Evolutionary conservation across 1,140 invertebrate genomes (phyloP).

Genomic region (Drosophila kurseongensis): DNA sequence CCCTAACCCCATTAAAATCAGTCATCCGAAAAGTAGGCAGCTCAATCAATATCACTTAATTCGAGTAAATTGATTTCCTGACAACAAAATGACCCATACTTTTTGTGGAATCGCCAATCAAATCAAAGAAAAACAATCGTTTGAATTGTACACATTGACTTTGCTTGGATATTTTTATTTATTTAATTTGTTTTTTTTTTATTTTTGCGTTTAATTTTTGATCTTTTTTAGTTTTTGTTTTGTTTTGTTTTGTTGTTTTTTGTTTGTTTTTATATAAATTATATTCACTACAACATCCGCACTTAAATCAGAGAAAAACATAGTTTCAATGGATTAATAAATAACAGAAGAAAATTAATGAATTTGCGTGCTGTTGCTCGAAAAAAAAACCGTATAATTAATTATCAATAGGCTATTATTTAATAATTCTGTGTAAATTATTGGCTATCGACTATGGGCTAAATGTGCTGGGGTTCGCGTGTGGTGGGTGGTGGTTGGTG

Average conservation of each 20-base stretch:
- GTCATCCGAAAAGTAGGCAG: conserved; percentile 17
- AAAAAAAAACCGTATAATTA: conserved; percentile 47
- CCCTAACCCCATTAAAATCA: not conserved
- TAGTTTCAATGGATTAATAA: conserved; percentile 67
- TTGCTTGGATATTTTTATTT: conserved; percentile 39
- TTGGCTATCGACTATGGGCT: conserved; percentile 56
- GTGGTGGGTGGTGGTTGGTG: not conserved
- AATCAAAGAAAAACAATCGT: conserved; percentile 11
- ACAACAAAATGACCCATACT: conserved; percentile 3
- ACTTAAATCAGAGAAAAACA: conserved; percentile 58
- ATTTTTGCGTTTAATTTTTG: conserved; percentile 34
- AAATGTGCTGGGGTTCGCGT: conserved; percentile 36
- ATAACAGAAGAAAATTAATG: conserved; percentile 50
- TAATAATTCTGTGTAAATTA: conserved; percentile 63
- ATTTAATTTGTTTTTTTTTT: conserved; percentile 20
- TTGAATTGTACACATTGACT: conserved; percentile 33
- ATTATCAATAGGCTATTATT: conserved; percentile 64
- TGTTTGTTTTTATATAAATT: conserved; percentile 24
- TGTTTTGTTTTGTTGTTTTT: conserved; percentile 10
- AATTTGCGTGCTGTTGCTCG: conserved; percentile 8
- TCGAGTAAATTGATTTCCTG: conserved; percentile 1
- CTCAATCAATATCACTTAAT: not conserved
- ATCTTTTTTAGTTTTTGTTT: conserved; percentile 20
- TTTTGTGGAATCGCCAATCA: not conserved
- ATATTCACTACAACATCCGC: conserved; percentile 28